These are phyloP conservation scores for Mormyrus lacerda DNA, from an alignment of 2,113 vertebrate genomes.

Conservation along the genomic window DNA sequence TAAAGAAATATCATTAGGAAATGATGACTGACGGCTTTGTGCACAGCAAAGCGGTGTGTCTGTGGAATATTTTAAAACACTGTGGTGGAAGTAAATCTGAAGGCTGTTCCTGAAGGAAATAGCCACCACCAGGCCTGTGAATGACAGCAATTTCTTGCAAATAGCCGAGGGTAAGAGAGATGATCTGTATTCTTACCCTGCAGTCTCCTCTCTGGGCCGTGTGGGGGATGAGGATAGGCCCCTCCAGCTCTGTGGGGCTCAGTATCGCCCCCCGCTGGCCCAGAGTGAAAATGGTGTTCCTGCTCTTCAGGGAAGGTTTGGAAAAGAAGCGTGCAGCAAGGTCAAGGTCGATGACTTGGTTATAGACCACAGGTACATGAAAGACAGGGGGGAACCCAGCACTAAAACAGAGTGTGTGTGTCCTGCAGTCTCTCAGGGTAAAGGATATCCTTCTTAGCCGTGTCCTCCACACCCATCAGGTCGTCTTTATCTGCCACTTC, in stretches of 20 bases:
- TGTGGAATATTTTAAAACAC: neutral
- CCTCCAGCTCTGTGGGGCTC: slow-evolving; percentile 75
- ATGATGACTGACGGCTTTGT: neutral
- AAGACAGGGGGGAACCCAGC: neutral
- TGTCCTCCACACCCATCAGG: slow-evolving; percentile 89
- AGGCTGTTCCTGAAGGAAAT: neutral
- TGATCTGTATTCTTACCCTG: slow-evolving; percentile 50
- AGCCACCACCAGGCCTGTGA: neutral
- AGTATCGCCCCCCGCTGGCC: slow-evolving; percentile 78
- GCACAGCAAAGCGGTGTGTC: neutral
- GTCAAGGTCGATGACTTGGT: slow-evolving; percentile 51
- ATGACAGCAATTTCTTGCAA: neutral
- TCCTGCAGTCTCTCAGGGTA: no score
- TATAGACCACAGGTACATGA: neutral
- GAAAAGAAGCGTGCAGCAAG: slow-evolving; percentile 75
- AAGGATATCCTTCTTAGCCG: slow-evolving; percentile 88
- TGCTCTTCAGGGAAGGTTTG: slow-evolving; percentile 79
- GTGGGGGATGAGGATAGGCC: slow-evolving; percentile 83
- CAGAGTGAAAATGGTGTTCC: slow-evolving; percentile 87
- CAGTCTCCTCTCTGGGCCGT: slow-evolving; percentile 76
- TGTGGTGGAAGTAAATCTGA: neutral
- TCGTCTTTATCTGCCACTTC: slow-evolving; percentile 91
- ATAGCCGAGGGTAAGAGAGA: neutral
- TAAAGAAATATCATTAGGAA: neutral
- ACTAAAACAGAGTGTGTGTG: neutral